Percentiles rank a stretch among this genome's conserved stretches.
These are phyloP conservation scores for Eupithecia pulchellata DNA, from an alignment of 2,888 invertebrate species.

Conservation along the genomic window DNA sequence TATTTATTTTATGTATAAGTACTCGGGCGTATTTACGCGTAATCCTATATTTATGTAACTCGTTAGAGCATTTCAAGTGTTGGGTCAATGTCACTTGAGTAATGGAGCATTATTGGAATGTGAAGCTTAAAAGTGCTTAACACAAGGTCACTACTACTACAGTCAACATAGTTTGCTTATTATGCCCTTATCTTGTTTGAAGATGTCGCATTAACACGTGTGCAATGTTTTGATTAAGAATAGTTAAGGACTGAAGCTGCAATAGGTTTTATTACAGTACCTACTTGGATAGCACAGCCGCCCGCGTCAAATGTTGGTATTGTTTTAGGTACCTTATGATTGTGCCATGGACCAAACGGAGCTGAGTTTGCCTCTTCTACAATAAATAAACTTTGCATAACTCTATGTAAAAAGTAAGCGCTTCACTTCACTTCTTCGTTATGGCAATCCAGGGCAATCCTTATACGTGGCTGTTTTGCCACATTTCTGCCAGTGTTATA, in stretches of 20 bases:
- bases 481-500: too few species aligned
- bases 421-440: too few species aligned
- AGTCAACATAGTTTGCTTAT: conserved; percentile 31
- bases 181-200: conserved; percentile 20
- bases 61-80: conserved; percentile 41
- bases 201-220: conserved; percentile 15
- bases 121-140: conserved; percentile 19
- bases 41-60: conserved; percentile 44
- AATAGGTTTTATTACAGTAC: too few species aligned
- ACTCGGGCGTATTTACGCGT: conserved; percentile 33
- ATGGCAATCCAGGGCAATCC: too few species aligned
- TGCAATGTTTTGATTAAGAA: neutral
- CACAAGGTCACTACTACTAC: conserved; percentile 39
- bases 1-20: conserved; percentile 4
- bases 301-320: too few species aligned
- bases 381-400: too few species aligned
- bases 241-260: neutral
- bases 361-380: too few species aligned
- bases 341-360: too few species aligned
- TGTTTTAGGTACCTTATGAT: too few species aligned
- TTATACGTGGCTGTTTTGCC: too few species aligned
- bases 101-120: conserved; percentile 35
- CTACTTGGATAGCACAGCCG: too few species aligned
- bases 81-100: conserved; percentile 43
- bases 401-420: too few species aligned